These are phyloP conservation scores for Andricus quercusramuli DNA, from an alignment of 2,888 invertebrate species.

Conservation along the genomic window DNA sequence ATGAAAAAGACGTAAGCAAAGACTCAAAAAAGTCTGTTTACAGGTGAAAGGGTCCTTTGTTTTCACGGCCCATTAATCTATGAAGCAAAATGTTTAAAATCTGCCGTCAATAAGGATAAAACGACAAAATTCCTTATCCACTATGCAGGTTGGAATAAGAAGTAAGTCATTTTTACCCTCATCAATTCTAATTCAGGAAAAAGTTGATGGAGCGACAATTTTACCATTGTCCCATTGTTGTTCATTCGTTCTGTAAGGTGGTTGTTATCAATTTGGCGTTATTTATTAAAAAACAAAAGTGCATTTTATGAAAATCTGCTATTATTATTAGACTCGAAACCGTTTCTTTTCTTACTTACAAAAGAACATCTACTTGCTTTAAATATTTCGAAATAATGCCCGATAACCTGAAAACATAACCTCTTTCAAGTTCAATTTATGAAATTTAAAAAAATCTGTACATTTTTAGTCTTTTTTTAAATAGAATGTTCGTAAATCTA, in stretches of 20 bases:
- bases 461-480: too few species aligned
- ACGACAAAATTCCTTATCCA: constrained; percentile 93
- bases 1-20: neutral
- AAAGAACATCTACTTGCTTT: too few species aligned
- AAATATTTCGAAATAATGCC: too few species aligned
- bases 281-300: neutral
- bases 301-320: too few species aligned
- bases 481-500: too few species aligned
- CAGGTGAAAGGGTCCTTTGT: constrained; percentile 92
- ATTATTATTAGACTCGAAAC: too few species aligned
- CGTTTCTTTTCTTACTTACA: too few species aligned
- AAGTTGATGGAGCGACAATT: neutral
- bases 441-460: too few species aligned
- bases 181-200: neutral
- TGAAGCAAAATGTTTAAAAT: constrained; percentile 95
- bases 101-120: constrained; percentile 89
- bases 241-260: neutral
- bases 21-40: constrained; percentile 64
- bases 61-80: constrained; percentile 96
- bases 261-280: neutral
- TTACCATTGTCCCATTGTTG: too few species aligned
- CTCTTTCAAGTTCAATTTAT: neutral
- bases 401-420: neutral
- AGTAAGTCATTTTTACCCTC: constrained; percentile 81
- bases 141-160: constrained; percentile 98